Evolutionary conservation across 2,888 invertebrate genomes (phyloP), one percentile per base, ranked within the genome.

Genomic region (Drosophila diplacantha): DNA sequence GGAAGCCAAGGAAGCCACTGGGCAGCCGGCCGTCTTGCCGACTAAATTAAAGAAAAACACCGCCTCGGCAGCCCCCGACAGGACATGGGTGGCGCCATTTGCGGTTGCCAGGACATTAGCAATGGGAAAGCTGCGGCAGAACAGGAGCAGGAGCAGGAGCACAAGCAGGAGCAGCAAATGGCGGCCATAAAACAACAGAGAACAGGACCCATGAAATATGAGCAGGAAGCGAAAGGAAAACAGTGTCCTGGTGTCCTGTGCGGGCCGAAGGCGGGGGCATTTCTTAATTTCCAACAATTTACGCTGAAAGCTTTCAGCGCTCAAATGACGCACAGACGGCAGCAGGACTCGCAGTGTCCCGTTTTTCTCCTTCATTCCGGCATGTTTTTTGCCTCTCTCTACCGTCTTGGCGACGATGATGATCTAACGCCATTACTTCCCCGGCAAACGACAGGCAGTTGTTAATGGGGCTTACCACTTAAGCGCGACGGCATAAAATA

Each of bases 231-330:
- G 69, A 65, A 65, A 51, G 66, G 68, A 66, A 69, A 41, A 62
- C 47, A 62, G 34, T 64, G 47, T 34, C 26, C 1, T 38, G 31
- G 69, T 53, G 67, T 39, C 37, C 55, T 50, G 64, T 49, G 61
- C 47, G 26, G 3, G 7, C 2, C 3, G 68, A 49, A 56, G 58
- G 39, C 57, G 64, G 75, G 64, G 77, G 71, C 79, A 85, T 84
- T 83, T 85, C 77, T 85, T 85, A 85, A 85, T 85, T 85, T 85
- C 74, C 75, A 73, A 83, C 74, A 80, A 78, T 82, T 82, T 85
- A 75, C 76, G 73, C 77, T 76, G 75, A 83, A 83, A 81, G 78
- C 84, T 81, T 79, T 84, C 80, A 73, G 64, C 79, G 83, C 83
- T 81, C 71, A 77, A 81, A 84, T 81, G 84, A 82, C 84, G 76